Base-by-base conservation (phyloP, 2,797 vertebrate genomes). In the Eospalax fontanierii region DNA sequence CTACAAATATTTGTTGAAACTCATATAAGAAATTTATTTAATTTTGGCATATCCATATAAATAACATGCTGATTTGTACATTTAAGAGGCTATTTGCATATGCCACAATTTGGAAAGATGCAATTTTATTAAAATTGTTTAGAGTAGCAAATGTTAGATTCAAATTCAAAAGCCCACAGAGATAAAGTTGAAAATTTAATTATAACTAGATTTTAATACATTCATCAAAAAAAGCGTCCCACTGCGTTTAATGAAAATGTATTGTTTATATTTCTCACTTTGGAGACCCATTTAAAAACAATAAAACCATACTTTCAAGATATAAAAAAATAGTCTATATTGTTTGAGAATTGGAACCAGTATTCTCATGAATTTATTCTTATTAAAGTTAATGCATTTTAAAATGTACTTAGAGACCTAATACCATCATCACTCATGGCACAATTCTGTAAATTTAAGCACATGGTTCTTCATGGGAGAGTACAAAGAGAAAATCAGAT, bases 161-260 rank as follows among this genome's bases (percentile, higher is more conserved):
- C 83, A 91, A 78, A 88, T 92, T 40, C 26, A 96, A 93, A 95
- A 83, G 22, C 16, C 43, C 38, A 87, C 1, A 71, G 78, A 74
- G 89, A 35, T 68, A 83, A 24, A 87, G 21, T 57, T 93, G 76
- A 90, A 94, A 57, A 86, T 91, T 79, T 94, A 92, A 87, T 88
- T 87, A 30, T 89, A 80, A 71, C 38, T 89, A 83, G 68, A 89
- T 89, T 94, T 43, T 92, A 93, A 90, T 93, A 10, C 91, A 68
- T 59, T 90, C 30, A 89, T 95, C 75, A 92, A 82, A 93, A n/a
- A 59, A n/a, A 6, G 61, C 74, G 33, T 68, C 75, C 40, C 71
- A 71, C 16, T 86, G n/a, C 95, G 50, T 91, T 94, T 91, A 90
- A 89, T 96, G 43, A 90, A 96, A 94, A 83, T 68, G 57, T 14